phyloP scores from a whole-genome alignment of 2,888 invertebrate species.

The Dolomedes plantarius region DNA sequence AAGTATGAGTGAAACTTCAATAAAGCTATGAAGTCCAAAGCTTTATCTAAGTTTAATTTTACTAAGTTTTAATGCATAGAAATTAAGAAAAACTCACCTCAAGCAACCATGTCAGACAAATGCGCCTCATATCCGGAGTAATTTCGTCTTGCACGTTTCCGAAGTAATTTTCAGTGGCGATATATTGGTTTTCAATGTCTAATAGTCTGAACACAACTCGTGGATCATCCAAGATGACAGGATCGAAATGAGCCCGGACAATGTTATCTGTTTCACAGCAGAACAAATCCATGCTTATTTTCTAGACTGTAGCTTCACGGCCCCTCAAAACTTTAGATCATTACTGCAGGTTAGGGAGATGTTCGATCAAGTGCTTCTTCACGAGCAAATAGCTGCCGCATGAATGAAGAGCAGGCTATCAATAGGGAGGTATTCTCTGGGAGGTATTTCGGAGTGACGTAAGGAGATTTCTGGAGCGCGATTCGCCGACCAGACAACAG shows the following conservation, averaged over 20 bases:
- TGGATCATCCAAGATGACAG: constrained; percentile 52
- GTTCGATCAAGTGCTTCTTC: not conserved
- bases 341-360: not conserved
- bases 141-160: not conserved
- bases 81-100: not conserved
- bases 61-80: too few relatives aligned
- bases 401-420: not conserved
- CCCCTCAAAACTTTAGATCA: not conserved
- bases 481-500: not conserved
- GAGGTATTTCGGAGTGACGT: not conserved
- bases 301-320: too few relatives aligned
- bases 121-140: not conserved
- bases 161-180: not conserved
- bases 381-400: not conserved
- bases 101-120: not conserved
- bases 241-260: constrained; percentile 29
- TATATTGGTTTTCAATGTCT: constrained; percentile 43
- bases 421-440: not conserved
- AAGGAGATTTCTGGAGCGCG: not conserved
- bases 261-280: too few relatives aligned
- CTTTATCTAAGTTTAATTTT: too few relatives aligned
- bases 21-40: too few relatives aligned
- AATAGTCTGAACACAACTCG: constrained; percentile 49
- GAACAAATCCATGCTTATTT: too few relatives aligned
- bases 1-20: too few relatives aligned